Evolutionary conservation across 2,888 invertebrate species (phyloP).

Genomic region (Sarcophaga rosellei): DNA sequence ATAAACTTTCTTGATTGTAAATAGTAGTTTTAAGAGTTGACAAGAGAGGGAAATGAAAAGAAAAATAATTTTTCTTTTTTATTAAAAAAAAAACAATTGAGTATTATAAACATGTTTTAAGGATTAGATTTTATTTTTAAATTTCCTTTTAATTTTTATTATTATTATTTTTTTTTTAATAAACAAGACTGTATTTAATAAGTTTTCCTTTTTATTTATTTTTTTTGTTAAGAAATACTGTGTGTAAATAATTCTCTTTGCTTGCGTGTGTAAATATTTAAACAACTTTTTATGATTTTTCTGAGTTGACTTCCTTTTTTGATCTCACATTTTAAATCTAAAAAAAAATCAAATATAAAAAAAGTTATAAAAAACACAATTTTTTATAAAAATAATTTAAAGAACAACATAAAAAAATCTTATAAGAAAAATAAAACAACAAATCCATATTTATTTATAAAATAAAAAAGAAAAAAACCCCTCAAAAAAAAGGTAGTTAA

Average conservation of each 20-base stretch:
- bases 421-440: background rate
- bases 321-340: constrained; percentile 72
- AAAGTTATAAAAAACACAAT: constrained; percentile 63
- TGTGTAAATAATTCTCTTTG: constrained; percentile 46
- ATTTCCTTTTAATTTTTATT: constrained; percentile 53
- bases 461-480: constrained; percentile 1
- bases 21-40: constrained; percentile 29
- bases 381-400: constrained; percentile 43
- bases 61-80: constrained; percentile 20
- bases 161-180: constrained; percentile 46
- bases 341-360: constrained; percentile 7
- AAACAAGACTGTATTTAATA: constrained; percentile 65
- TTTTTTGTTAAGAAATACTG: constrained; percentile 58
- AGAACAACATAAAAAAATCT: constrained; percentile 19
- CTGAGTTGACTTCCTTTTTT: constrained; percentile 76
- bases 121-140: background rate
- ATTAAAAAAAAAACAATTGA: constrained; percentile 51
- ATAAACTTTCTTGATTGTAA: constrained; percentile 48
- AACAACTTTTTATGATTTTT: constrained; percentile 59
- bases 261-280: constrained; percentile 61
- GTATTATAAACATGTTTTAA: constrained; percentile 58
- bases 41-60: background rate
- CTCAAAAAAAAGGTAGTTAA: constrained; percentile 63
- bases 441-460: constrained; percentile 19
- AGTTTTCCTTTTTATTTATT: constrained; percentile 66